Percentiles rank a stretch among this genome's conserved stretches.
Evolutionary conservation across 2,888 invertebrate genomes (phyloP).

Genomic region (Cryptus armator): DNA sequence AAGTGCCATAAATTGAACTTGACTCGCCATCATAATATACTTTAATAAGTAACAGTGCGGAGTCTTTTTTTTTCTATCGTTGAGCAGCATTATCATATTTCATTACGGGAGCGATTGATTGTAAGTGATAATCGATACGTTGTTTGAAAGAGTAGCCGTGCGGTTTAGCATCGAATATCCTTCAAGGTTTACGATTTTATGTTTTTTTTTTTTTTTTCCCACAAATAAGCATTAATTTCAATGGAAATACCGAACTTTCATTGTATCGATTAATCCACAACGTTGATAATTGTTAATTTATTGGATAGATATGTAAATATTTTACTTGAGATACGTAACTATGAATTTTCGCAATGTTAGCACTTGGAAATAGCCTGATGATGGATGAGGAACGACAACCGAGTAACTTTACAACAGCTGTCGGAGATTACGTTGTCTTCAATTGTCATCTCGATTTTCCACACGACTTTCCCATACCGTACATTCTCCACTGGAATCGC

Average conservation of each 20-base stretch:
- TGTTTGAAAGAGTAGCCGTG: slow-evolving; percentile 52
- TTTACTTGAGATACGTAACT: slow-evolving; percentile 24
- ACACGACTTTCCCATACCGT: slow-evolving; percentile 93
- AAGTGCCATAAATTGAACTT: slow-evolving; percentile 48
- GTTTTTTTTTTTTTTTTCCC: slow-evolving; percentile 21
- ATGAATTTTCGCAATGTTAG: slow-evolving; percentile 70
- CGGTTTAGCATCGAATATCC: slow-evolving; percentile 52
- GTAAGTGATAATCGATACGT: slow-evolving; percentile 31
- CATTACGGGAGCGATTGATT: neutral
- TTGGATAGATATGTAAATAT: neutral
- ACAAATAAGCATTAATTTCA: slow-evolving; percentile 34
- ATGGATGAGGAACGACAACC: slow-evolving; percentile 83
- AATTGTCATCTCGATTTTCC: slow-evolving; percentile 96
- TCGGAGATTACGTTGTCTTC: slow-evolving; percentile 92
- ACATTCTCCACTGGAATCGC: slow-evolving; percentile 96
- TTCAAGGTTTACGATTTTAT: slow-evolving; percentile 37
- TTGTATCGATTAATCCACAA: neutral
- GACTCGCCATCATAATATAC: slow-evolving; percentile 1
- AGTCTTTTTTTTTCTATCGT: neutral
- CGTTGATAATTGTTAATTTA: neutral
- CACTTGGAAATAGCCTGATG: slow-evolving; percentile 78
- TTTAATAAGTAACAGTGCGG: neutral
- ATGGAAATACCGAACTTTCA: neutral
- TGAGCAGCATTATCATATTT: slow-evolving; percentile 45
- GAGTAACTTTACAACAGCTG: slow-evolving; percentile 88